Evolutionary conservation across 1,140 invertebrate genomes (phyloP).

Genomic region (Sinonovacula constricta): DNA sequence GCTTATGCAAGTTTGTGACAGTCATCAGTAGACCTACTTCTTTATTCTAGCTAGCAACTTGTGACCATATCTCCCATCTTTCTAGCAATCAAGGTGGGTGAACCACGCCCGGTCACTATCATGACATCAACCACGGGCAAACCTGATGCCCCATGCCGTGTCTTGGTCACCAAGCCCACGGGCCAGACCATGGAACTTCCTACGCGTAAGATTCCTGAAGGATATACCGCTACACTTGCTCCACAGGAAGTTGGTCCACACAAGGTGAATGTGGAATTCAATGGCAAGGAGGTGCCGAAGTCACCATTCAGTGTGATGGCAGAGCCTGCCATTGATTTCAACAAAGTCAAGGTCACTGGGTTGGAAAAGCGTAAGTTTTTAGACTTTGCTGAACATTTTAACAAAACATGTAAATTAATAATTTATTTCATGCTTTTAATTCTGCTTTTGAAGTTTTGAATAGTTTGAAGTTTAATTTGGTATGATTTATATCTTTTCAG

Average conservation of each 20-base stretch:
- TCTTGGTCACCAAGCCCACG: slow-evolving; percentile 75
- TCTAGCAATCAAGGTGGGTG: slow-evolving; percentile 72
- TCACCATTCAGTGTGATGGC: slow-evolving; percentile 96
- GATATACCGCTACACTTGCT: slow-evolving; percentile 80
- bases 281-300: slow-evolving; percentile 84
- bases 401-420: not conserved
- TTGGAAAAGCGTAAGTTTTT: slow-evolving; percentile 41
- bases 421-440: not conserved
- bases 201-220: slow-evolving; percentile 79
- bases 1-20: too few relatives aligned
- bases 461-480: too few relatives aligned
- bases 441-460: too few relatives aligned
- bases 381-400: not conserved
- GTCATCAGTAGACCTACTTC: too few relatives aligned
- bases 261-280: slow-evolving; percentile 43
- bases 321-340: slow-evolving; percentile 80
- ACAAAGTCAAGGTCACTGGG: slow-evolving; percentile 73
- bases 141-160: slow-evolving; percentile 84
- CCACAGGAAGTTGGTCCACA: slow-evolving; percentile 84
- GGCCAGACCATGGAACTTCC: slow-evolving; percentile 82
- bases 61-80: too few relatives aligned
- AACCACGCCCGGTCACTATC: slow-evolving; percentile 88
- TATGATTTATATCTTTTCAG: too few relatives aligned
- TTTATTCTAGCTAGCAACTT: too few relatives aligned
- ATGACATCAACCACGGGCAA: slow-evolving; percentile 84